Conservation (phyloP, 2,888 invertebrate genomes). For the Lepidonotus clava region DNA sequence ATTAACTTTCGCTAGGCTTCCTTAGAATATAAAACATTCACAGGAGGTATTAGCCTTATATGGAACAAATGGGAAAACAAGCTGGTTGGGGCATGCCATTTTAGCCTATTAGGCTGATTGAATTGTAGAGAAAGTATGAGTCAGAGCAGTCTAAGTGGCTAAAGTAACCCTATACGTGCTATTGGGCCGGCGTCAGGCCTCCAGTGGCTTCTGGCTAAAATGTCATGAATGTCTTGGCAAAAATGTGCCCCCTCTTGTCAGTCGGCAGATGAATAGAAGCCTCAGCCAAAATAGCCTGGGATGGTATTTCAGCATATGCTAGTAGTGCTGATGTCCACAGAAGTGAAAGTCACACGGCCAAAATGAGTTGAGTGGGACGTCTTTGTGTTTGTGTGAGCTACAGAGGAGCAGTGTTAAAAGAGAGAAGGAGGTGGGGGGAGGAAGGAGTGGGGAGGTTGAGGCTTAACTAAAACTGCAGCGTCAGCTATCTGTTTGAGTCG, state of each 20-base stretch:
- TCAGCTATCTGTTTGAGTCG: no score
- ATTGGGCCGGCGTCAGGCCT: not conserved
- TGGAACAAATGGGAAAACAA: not conserved
- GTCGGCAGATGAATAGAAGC: slow-evolving; percentile 20
- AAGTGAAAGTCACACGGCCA: not conserved
- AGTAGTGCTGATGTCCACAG: slow-evolving; percentile 22
- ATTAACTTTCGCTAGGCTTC: no score
- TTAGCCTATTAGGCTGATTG: not conserved
- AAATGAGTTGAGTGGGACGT: not conserved
- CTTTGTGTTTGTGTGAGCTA: not conserved
- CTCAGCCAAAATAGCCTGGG: not conserved
- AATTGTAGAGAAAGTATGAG: not conserved
- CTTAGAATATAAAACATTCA: no score
- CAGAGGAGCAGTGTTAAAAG: not conserved
- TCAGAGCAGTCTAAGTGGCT: not conserved
- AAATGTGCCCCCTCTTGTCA: not conserved
- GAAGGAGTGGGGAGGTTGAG: no score
- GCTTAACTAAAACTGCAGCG: no score
- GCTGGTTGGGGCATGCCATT: not conserved
- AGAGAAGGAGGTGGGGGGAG: no score
- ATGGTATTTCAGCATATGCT: slow-evolving; percentile 29
- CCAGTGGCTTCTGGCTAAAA: not conserved
- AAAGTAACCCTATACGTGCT: not conserved
- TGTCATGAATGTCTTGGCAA: not conserved
- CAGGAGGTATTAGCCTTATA: no score